Base-by-base conservation (phyloP, 2,888 invertebrate genomes). In the Drosophila paucipuncta region DNA sequence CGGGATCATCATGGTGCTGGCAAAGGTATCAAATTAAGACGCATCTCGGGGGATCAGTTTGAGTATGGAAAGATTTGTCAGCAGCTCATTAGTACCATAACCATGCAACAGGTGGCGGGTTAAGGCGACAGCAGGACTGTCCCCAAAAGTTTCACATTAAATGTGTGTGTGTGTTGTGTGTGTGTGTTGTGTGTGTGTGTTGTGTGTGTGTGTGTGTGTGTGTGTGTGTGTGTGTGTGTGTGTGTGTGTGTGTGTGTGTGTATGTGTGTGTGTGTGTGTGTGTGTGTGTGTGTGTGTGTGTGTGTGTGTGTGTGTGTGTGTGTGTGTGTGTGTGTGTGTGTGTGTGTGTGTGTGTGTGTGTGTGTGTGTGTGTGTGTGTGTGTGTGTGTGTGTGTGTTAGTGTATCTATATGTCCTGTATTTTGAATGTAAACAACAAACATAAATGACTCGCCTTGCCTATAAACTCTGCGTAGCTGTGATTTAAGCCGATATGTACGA, bases 41-140 rank as follows among this genome's bases (percentile, higher is more conserved):
- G 97, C 90, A 97, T 98, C 85, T 97, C 97, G 0, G 98, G 98
- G 7, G 98, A 98, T 93, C 97, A 97, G 93, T 94, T 96, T 83
- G 97, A 97, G 91, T 98, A 97, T 91, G 97, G 97, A 76, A 97
- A 97, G 92, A 94, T 98, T 49, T 98, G 98, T 93, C 97, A 97
- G 92, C 97, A 97, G 93, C 94, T 98, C 85, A 97, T 98, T 71
- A 97, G 97, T 59, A 97, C 97, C 92, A 96, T 98, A 94, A 96
- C 96, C 68, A 97, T 96, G 92, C 97, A 93, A 68, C 91, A 91
- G 83, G 91, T 92, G 65, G 90, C 88, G 16, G 92, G 91, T 53
- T 91, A 82, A 73, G 41, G 52, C 65, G 49, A 41, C 72, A 78
- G 77, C 77, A 1, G 77, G 76, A 55, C 72, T 76, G 47, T 61